Evolutionary conservation across 2,888 invertebrate genomes (phyloP), one percentile per base, ranked within the genome.

Genomic region (Cantharis flavilabris): DNA sequence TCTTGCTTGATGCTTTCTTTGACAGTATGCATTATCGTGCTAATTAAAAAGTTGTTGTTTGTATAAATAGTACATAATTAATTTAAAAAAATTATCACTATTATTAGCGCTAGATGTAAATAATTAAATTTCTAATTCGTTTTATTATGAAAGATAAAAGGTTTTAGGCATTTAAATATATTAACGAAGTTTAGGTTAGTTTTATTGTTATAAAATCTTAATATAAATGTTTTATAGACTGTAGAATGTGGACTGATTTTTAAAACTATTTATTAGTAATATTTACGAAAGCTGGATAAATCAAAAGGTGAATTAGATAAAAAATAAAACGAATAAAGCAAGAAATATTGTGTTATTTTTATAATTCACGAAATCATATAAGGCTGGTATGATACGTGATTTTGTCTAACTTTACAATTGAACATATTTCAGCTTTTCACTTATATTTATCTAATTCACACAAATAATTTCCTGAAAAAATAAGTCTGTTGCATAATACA

Each of bases 161-260:
- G 71, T 18, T 64, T 62, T 72, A 65, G 62, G 71, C 63, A 73
- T 76, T 76, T 76, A 76, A 76, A 20, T 76, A 76, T 70, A 18
- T 18, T 20, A 69, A 73, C 62, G 71, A 33, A 71, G 62, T 72
- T 71, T 70, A 72, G 69, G 70, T 70, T 77, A 75, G 75, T 75
- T 77, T 49, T 75, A 75, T 77, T 75, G 77, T 77, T 77, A 75
- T 73, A 69, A 69, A 72, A 65, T 75, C 30, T 70, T 72, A 74
- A 76, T 75, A 76, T 81, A 80, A 81, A 82, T 81, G 82, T 83
- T 81, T 80, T 80, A 80, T 82, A 82, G 80, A 80, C 78, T 81
- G 79, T 83, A 81, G 82, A 81, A 79, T 81, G 80, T 80, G 83
- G 83, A 83, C 83, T 83, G 83, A 83, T 81, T 82, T 16, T 82